Evolutionary conservation across 30 jellyfish, hydroid and myxozoan species (phyloP), one percentile per base, ranked within the genome.

Genomic region (Mastigias papua): DNA sequence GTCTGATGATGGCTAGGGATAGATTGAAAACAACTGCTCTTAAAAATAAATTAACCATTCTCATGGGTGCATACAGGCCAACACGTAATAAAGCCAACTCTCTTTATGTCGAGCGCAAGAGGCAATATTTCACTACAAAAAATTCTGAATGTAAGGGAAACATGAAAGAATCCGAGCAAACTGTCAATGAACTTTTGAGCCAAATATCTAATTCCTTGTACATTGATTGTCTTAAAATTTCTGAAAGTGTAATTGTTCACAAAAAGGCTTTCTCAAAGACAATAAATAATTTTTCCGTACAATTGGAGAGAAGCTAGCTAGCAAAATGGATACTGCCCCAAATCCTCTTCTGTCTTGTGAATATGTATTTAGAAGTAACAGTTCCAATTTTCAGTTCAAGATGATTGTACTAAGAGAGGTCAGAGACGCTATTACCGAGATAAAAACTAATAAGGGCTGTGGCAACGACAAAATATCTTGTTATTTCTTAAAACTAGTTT

Each of bases 1-100:
- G 51, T 33, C 93, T 71, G 19, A 84, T 71, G 87, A 35, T 30
- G 32, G 48, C 87, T 28, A 50, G 93, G 73, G 87, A 84, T 33
- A 73, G 87, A 72, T 73, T 84, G 30, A 71, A 54, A 57, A 84
- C 71, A 27, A 71, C 93, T 69, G 93, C 86, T 7, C 25, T 37
- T 21, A 68, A 30, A 23, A 46, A 79, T 21, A 82, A 68, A 22
- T 82, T 86, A 30, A 69, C 76, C 31, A 31, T 67, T 29, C 92
- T 82, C 50, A 82, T 82, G 87, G 92, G 48, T 46, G 67, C 92
- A 67, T 82, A 82, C 46, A 82, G 92, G 30, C 7, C 92, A 82
- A 73, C 65, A 2, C 77, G 92, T 8, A 82, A 82, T 50, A 82
- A 67, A 78, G 78, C 57, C 69, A 71, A 68, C 29, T 67, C 92